A percentile compares a stretch with the other conserved stretches of the same genome.
Conservation (phyloP, 2,797 vertebrate genomes). For the Scarus forsteni region DNA sequence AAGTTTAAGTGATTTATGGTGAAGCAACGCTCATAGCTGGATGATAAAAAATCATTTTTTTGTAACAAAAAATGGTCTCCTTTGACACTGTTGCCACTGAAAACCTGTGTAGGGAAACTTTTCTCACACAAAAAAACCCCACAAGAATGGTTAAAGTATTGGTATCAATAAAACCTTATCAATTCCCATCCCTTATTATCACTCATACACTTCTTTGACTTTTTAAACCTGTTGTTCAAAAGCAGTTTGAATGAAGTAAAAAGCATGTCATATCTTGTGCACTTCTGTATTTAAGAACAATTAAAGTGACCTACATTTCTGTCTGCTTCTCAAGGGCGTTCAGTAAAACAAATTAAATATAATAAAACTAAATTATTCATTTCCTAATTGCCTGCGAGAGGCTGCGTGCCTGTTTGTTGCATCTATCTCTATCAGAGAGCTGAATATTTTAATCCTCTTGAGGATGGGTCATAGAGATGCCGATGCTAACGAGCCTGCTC, state of each 20-base stretch:
- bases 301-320: conserved; percentile 7
- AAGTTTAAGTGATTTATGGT: too few relatives aligned
- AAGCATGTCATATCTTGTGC: neutral
- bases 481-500: neutral
- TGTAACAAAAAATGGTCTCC: too few relatives aligned
- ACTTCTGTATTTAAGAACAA: conserved; percentile 7
- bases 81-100: too few relatives aligned
- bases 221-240: neutral
- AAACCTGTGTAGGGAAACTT: too few relatives aligned
- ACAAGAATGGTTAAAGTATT: too few relatives aligned
- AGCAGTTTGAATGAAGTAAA: conserved; percentile 2
- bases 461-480: conserved; percentile 6
- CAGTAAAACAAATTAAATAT: neutral
- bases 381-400: neutral
- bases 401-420: neutral
- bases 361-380: neutral
- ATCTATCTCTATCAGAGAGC: neutral
- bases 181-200: too few relatives aligned
- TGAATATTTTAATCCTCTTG: conserved; percentile 20
- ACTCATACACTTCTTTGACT: too few relatives aligned
- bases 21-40: too few relatives aligned
- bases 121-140: too few relatives aligned
- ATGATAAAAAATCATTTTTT: too few relatives aligned
- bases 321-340: neutral
- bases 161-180: too few relatives aligned